Evolutionary conservation across 2,797 vertebrate species (phyloP).

Genomic region (Triplophysa yarkandensis): DNA sequence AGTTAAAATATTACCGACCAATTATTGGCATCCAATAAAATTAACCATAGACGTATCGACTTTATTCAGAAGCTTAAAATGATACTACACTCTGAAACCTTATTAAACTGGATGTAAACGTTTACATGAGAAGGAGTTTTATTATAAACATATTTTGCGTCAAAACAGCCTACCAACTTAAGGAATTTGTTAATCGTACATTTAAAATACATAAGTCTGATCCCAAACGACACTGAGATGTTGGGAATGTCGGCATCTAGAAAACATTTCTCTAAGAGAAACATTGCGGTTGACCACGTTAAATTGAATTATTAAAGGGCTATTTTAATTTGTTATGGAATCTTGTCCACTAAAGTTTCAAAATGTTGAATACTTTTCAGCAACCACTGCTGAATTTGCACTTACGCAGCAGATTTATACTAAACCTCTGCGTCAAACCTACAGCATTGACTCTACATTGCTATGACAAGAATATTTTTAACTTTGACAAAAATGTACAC

Average conservation of each 20-base stretch:
- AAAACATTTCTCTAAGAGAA: slow-evolving; percentile 17
- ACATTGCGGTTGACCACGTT: slow-evolving; percentile 31
- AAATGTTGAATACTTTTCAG: slow-evolving; percentile 24
- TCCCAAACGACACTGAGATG: background rate
- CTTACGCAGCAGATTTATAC: slow-evolving; percentile 9
- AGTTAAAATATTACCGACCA: too few species aligned
- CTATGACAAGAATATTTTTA: background rate
- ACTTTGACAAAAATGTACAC: background rate
- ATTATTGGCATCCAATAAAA: too few species aligned
- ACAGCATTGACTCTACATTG: background rate
- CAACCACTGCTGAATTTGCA: slow-evolving; percentile 7
- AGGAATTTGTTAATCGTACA: background rate
- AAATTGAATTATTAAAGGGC: slow-evolving; percentile 27
- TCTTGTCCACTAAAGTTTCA: slow-evolving; percentile 23
- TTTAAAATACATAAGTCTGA: slow-evolving; percentile 7
- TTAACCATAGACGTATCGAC: background rate
- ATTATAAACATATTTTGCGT: background rate
- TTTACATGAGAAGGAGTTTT: background rate
- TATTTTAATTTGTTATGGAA: slow-evolving; percentile 23
- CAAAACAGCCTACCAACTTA: background rate
- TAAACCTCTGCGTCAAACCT: background rate
- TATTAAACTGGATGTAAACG: background rate
- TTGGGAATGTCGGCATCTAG: slow-evolving; percentile 14
- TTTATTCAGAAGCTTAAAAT: background rate
- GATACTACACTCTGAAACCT: background rate